A percentile compares a stretch with the other conserved stretches of the same genome.
Conservation (phyloP, 2,797 vertebrate genomes). For the Acanthornis magna region DNA sequence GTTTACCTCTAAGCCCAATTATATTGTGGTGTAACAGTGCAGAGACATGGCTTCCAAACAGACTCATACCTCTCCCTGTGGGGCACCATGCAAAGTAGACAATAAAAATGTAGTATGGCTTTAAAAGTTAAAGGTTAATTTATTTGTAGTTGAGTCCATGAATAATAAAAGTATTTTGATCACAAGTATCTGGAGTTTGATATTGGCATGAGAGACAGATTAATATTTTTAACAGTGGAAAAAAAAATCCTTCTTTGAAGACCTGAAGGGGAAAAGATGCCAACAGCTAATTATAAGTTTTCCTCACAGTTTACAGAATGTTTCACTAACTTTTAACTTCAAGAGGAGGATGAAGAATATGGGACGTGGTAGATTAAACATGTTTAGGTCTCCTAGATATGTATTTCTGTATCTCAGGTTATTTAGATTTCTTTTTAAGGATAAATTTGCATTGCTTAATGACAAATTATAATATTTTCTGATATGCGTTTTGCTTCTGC, state of each 20-base stretch:
- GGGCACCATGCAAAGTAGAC: neutral
- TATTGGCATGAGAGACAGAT: neutral
- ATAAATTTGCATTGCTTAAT: neutral
- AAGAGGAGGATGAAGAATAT: neutral
- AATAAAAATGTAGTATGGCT: neutral
- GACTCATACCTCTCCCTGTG: neutral
- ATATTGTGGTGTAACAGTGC: neutral
- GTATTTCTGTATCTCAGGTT: neutral
- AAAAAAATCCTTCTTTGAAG: neutral
- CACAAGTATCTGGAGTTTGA: neutral
- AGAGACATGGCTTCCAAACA: neutral
- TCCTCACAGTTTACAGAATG: neutral
- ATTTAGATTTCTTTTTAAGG: neutral
- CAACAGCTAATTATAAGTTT: neutral
- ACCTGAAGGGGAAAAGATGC: neutral
- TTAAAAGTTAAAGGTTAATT: conserved; percentile 16
- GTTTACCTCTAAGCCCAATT: neutral
- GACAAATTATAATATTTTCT: neutral
- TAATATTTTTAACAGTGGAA: neutral
- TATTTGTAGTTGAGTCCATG: neutral
- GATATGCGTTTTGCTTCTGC: neutral
- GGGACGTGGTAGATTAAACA: neutral
- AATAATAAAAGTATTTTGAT: neutral
- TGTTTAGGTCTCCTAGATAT: neutral
- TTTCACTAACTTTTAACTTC: neutral